Percentiles rank a stretch among this genome's conserved stretches.
Conservation (phyloP, 2,888 invertebrate species). For the Macaria notata region DNA sequence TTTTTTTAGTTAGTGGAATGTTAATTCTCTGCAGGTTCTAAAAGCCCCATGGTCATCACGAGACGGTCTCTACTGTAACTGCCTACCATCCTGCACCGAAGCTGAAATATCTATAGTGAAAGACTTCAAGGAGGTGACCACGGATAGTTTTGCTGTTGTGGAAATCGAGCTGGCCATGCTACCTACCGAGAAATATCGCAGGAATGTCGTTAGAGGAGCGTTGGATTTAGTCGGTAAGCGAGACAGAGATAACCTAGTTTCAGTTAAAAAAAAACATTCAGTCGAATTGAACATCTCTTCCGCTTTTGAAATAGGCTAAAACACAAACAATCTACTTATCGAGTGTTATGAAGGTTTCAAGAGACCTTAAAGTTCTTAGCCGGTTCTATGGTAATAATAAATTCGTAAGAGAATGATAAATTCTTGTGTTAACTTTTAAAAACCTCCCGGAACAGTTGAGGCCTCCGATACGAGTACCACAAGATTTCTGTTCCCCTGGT, state of each 20-base stretch:
- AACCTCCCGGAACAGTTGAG: no score
- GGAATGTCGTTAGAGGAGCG: slow-evolving; percentile 87
- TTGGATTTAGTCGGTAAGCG: slow-evolving; percentile 87
- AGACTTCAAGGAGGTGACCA: slow-evolving; percentile 67
- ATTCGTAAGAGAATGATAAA: no score
- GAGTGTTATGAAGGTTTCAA: no score
- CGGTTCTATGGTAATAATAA: no score
- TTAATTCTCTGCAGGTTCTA: slow-evolving; percentile 61
- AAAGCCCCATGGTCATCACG: slow-evolving; percentile 77
- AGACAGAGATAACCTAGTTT: neutral
- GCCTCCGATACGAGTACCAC: no score
- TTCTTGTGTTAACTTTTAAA: no score
- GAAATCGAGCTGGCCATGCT: slow-evolving; percentile 84
- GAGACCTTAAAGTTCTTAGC: no score
- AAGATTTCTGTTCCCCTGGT: no score
- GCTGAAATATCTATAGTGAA: slow-evolving; percentile 85
- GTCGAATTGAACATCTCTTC: neutral
- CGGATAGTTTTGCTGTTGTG: slow-evolving; percentile 67
- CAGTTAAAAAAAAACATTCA: neutral
- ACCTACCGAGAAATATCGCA: slow-evolving; percentile 86
- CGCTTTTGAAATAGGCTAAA: no score
- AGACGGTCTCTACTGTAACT: slow-evolving; percentile 85
- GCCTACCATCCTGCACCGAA: slow-evolving; percentile 88
- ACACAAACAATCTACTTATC: no score
- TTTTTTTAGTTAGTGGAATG: no score